A percentile compares a stretch with the other conserved stretches of the same genome.
phyloP scores from a whole-genome alignment of 2,888 invertebrate species.

The Drosophila anceps region DNA sequence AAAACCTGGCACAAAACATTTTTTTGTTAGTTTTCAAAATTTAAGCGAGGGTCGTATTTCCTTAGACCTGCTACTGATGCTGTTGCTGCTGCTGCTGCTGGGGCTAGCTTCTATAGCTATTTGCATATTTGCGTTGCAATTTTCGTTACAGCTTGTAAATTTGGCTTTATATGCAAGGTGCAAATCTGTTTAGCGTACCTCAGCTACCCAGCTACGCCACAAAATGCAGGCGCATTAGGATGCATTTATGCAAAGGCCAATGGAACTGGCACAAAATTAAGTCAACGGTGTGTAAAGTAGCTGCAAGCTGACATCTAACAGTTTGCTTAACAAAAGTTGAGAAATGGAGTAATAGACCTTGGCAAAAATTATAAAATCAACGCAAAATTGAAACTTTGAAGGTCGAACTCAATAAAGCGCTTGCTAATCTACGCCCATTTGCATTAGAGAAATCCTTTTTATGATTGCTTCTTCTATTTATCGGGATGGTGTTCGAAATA shows the following conservation, averaged over 20 bases:
- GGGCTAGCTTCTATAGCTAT: conserved; percentile 34
- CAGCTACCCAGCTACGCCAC: conserved; percentile 6
- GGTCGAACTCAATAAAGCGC: conserved; percentile 1
- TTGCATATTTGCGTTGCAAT: conserved; percentile 76
- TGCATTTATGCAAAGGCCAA: conserved; percentile 75
- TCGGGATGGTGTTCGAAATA: conserved; percentile 27
- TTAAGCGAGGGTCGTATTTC: conserved; percentile 31
- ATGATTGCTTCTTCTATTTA: conserved; percentile 8
- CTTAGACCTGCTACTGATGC: conserved; percentile 8
- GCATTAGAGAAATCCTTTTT: conserved; percentile 23
- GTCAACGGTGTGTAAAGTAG: conserved; percentile 52
- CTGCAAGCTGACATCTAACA: conserved; percentile 37
- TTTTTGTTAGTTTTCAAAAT: conserved; percentile 17
- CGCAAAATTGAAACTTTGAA: conserved; percentile 3
- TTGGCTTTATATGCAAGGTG: conserved; percentile 71
- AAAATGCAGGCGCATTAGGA: conserved; percentile 61
- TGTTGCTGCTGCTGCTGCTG: conserved; percentile 12
- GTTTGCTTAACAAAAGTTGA: conserved; percentile 8
- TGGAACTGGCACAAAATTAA: conserved; percentile 51
- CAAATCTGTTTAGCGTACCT: conserved; percentile 73
- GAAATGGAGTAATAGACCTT: background rate
- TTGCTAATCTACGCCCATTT: conserved; percentile 21
- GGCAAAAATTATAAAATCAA: background rate
- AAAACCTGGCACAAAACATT: conserved; percentile 23
- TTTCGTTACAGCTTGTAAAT: conserved; percentile 75